Base-by-base conservation (phyloP, 2,888 invertebrate genomes). In the Thereva unica region DNA sequence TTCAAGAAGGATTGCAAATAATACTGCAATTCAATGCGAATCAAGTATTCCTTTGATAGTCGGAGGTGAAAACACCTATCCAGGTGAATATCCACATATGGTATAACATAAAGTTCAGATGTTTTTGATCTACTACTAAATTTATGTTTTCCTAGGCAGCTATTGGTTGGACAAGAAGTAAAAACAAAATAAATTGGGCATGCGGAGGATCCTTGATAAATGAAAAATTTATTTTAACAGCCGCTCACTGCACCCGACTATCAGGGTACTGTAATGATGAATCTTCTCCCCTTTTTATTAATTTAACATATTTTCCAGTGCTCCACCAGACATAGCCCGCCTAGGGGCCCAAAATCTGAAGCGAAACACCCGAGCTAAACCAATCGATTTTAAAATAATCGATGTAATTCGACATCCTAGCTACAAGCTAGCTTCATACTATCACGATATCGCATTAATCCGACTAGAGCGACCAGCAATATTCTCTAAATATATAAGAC, bases 361-460 rank as follows among this genome's bases (percentile, higher is more conserved):
- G 45, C 73, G 77, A 44, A 74, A 76, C n/a, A 80, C 80, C 50
- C 78, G 78, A 37, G 71, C 77, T 0, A 71, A 77, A 67, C 80
- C 82, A 53, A 76, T 76, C 67, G 83, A 85, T 69, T 80, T 82
- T 52, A 74, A 74, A 64, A 79, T 85, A 4, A 72, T 75, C 0
- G 73, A 79, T 42, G 79, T 83, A 7, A 81, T 82, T 10, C 70
- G 78, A 10, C 85, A 86, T 76, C 85, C 85, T 2, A 76, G 81
- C 49, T 86, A 86, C 74, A 78, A 76, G 8, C 79, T 80, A 5
- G 81, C 83, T 0, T 75, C 78, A 7, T 83, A 84, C 73, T 86
- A 87, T 72, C 81, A 85, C 67, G 87, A 87, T 69, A 86, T 88
- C 69, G 87, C 86, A 3, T 74, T 87, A 4, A 69, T 87, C 0